Base-by-base conservation (phyloP, 2,797 vertebrate species). In the Nannoperca obscura region DNA sequence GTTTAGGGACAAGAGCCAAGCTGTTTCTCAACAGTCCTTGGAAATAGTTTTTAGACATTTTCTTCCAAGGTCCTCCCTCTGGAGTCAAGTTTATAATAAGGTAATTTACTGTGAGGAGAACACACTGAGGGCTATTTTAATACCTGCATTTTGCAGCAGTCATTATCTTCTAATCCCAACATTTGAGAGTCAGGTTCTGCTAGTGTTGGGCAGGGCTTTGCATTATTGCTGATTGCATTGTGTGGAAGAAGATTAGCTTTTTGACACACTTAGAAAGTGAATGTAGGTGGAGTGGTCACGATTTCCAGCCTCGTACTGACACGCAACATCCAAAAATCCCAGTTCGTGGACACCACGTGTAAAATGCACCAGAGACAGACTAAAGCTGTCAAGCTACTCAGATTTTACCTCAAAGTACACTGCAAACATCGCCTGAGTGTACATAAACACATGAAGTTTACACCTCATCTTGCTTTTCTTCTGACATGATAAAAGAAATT, bases 1-100 rank as follows among this genome's bases (percentile, higher is more conserved):
- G 42, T 24, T 47, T 36, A 38, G 70, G 72, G 71, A 76, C 13
- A 17, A 19, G 27, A 52, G 34, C 22, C 34, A 46, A 64, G 27
- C 22, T 81, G 60, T 74, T 62, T 52, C 42, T 78, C 40, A 59
- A 47, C 27, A 63, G 22, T 30, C 20, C 36, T 62, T 64, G 12
- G 40, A 65, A 74, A 71, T 22, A 17, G 10, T 61, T 58, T 32
- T 44, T 32, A 67, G 40, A 22, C 12, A 15, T 71, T 80, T 55
- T 34, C 5, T 34, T 38, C 53, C 42, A 49, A 74, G 49, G 12
- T 20, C 2, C 46, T 36, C 27, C 52, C 34, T 57, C 20, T 59
- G 59, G 38, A 65, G 22, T 57, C 12, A 57, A 19, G 50, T 62
- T 57, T 57, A 30, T 14, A 24, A 59, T n/a, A n/a, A n/a, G 38